These are phyloP conservation scores for Drosophila jambulina DNA, from an alignment of 1,140 invertebrate species.

Conservation along the genomic window DNA sequence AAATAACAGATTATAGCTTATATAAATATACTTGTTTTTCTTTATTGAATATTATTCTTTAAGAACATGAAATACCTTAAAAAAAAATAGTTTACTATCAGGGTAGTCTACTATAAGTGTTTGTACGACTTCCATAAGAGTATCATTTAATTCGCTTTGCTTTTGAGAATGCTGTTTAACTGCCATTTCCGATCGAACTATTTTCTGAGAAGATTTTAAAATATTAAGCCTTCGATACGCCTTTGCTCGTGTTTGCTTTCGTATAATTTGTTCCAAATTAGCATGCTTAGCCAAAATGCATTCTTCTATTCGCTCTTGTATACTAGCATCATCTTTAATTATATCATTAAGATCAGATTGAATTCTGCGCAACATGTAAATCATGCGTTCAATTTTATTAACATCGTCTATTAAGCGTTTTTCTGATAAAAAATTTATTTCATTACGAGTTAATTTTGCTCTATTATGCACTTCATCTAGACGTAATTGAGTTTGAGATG, in stretches of 20 bases:
- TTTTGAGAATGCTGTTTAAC: conserved; percentile 86
- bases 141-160: conserved; percentile 86
- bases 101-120: conserved; percentile 87
- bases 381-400: conserved; percentile 72
- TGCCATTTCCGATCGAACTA: conserved; percentile 79
- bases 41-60: conserved; percentile 53
- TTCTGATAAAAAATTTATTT: conserved; percentile 64
- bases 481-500: conserved; percentile 70
- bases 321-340: conserved; percentile 85
- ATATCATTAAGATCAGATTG: conserved; percentile 85
- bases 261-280: conserved; percentile 87
- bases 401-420: conserved; percentile 50
- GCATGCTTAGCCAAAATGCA: conserved; percentile 84
- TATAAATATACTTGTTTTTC: background rate
- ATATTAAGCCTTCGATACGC: conserved; percentile 86
- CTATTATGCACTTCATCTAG: conserved; percentile 87
- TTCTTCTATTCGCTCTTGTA: conserved; percentile 81
- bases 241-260: conserved; percentile 87
- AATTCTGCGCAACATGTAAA: conserved; percentile 60
- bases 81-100: conserved; percentile 85
- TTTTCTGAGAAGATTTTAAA: conserved; percentile 74
- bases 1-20: too few species aligned
- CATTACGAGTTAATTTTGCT: conserved; percentile 86
- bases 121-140: conserved; percentile 86
- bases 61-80: conserved; percentile 86